These are phyloP conservation scores for Spodoptera litura DNA, from an alignment of 1,140 invertebrate genomes.

Conservation along the genomic window DNA sequence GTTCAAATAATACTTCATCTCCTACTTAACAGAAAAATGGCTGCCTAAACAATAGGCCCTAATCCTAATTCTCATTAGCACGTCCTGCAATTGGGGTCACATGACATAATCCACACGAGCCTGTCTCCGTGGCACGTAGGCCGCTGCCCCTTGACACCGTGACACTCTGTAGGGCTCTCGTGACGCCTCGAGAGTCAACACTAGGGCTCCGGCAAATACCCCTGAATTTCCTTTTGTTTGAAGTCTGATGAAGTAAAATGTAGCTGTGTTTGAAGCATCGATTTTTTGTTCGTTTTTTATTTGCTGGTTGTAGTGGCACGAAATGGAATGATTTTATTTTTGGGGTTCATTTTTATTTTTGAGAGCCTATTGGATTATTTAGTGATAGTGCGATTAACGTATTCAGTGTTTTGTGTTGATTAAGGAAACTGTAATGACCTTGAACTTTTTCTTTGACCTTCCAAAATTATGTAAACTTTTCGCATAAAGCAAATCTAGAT, in stretches of 20 bases:
- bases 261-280: background rate
- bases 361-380: too few species aligned
- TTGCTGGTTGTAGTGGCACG: too few species aligned
- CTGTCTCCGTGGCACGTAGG: conserved; percentile 29
- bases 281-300: background rate
- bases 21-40: background rate
- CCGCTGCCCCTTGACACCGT: conserved; percentile 36
- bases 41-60: background rate
- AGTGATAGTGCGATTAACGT: too few species aligned
- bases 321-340: too few species aligned
- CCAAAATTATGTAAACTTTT: too few species aligned
- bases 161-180: conserved; percentile 28
- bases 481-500: too few species aligned
- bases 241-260: conserved; percentile 16
- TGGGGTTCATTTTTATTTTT: too few species aligned
- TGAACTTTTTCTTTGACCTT: too few species aligned
- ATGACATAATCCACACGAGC: conserved; percentile 2
- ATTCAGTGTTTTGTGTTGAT: too few species aligned
- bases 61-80: background rate
- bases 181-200: conserved; percentile 34
- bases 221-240: conserved; percentile 23
- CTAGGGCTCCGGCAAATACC: conserved; percentile 13
- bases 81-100: conserved; percentile 26
- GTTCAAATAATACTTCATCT: too few species aligned
- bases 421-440: too few species aligned